These are phyloP conservation scores for Alauda arvensis DNA, from an alignment of 2,797 vertebrate genomes.

Conservation along the genomic window DNA sequence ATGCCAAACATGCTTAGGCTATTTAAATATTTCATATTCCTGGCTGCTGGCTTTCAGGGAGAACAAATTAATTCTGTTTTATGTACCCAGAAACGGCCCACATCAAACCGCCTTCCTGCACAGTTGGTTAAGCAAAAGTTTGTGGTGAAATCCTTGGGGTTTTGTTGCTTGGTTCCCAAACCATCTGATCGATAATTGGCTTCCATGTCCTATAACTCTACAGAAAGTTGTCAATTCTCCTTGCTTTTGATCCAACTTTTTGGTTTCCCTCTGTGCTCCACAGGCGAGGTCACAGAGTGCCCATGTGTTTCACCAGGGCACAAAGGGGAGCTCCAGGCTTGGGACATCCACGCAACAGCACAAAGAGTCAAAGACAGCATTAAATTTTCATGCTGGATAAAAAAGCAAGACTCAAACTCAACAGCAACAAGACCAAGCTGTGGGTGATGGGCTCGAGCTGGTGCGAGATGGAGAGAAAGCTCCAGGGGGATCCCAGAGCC, in stretches of 20 bases:
- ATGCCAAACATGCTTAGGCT: neutral
- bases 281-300: too few relatives aligned
- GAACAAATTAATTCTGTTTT: conserved; percentile 44
- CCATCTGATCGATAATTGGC: neutral
- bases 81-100: conserved; percentile 32
- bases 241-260: rapidly evolving
- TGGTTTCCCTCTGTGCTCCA: neutral
- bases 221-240: neutral
- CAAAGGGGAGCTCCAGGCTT: rapidly evolving
- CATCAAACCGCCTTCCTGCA: conserved; percentile 2
- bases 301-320: rapidly evolving
- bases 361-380: rapidly evolving
- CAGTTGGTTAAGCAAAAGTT: neutral
- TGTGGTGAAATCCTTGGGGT: neutral
- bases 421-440: neutral
- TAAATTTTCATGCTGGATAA: neutral
- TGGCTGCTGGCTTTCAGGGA: conserved; percentile 26
- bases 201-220: neutral
- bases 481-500: neutral
- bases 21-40: conserved; percentile 43
- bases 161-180: conserved; percentile 17
- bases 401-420: neutral
- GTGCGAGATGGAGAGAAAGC: neutral
- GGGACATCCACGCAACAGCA: rapidly evolving
- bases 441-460: neutral